Evolutionary conservation across 1,140 invertebrate genomes (phyloP).

Genomic region (Nephotettix cincticeps): DNA sequence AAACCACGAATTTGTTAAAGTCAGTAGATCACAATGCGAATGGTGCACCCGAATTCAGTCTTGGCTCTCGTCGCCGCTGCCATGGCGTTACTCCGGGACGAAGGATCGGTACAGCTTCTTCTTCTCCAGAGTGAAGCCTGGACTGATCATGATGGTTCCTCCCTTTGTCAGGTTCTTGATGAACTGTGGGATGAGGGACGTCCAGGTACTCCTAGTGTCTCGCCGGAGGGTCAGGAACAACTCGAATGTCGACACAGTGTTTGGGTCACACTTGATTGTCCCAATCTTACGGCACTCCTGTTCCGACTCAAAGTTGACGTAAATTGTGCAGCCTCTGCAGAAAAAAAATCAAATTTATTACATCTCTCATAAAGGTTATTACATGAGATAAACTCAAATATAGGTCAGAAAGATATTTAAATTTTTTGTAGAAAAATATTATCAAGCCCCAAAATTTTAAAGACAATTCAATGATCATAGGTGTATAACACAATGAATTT

Average conservation of each 20-base stretch:
- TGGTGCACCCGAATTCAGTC: slow-evolving; percentile 25
- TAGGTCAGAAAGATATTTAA: too few relatives aligned
- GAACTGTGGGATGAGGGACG: slow-evolving; percentile 77
- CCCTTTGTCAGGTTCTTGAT: slow-evolving; percentile 81
- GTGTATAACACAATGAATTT: too few relatives aligned
- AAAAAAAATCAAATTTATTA: too few relatives aligned
- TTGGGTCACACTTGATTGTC: slow-evolving; percentile 76
- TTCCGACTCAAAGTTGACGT: slow-evolving; percentile 70
- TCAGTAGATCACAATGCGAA: slow-evolving; percentile 28
- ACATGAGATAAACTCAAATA: too few relatives aligned
- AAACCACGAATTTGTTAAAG: slow-evolving; percentile 25
- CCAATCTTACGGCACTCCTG: slow-evolving; percentile 58
- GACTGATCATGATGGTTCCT: slow-evolving; percentile 80
- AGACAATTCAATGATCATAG: too few relatives aligned
- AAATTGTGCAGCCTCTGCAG: slow-evolving; percentile 67
- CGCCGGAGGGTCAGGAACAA: slow-evolving; percentile 80
- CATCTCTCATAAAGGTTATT: too few relatives aligned
- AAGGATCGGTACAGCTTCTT: slow-evolving; percentile 82
- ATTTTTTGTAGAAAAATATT: too few relatives aligned
- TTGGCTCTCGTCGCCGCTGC: slow-evolving; percentile 22
- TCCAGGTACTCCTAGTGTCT: slow-evolving; percentile 72
- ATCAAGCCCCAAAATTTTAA: too few relatives aligned
- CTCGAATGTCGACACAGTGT: slow-evolving; percentile 82
- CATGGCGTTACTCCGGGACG: slow-evolving; percentile 42
- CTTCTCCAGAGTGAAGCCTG: slow-evolving; percentile 78